phyloP scores from a whole-genome alignment of 2,797 vertebrate genomes.

The Lophius americanus region DNA sequence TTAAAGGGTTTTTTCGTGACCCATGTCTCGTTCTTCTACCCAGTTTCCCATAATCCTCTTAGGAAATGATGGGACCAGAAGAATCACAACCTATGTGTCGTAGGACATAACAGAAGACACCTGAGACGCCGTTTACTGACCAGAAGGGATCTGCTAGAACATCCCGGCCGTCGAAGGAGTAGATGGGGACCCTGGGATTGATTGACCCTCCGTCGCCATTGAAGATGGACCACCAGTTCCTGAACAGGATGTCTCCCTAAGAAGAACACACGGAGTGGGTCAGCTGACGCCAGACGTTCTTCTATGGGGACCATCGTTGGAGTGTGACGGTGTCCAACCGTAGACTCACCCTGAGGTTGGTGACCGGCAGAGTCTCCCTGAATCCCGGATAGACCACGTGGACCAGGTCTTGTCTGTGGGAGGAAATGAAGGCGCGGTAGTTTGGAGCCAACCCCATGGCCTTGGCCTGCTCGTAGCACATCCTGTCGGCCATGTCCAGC shows the following conservation, averaged over 20 bases:
- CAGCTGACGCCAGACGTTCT: neutral
- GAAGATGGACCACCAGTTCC: slow-evolving; percentile 91
- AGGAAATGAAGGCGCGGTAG: slow-evolving; percentile 92
- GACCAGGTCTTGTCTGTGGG: slow-evolving; percentile 81
- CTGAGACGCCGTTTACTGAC: slow-evolving; percentile 75
- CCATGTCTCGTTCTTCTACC: too few species aligned
- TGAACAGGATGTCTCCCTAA: slow-evolving; percentile 92
- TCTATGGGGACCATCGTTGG: neutral
- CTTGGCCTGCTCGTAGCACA: slow-evolving; percentile 93
- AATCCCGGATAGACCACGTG: slow-evolving; percentile 72
- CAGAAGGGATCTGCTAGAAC: slow-evolving; percentile 91
- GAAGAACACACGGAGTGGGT: neutral
- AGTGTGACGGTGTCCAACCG: neutral
- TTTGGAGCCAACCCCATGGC: slow-evolving; percentile 88
- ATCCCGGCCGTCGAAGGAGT: slow-evolving; percentile 94
- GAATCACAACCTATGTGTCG: too few species aligned
- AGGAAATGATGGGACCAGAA: too few species aligned
- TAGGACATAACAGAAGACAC: too few species aligned
- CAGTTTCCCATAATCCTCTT: too few species aligned
- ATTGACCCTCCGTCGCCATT: slow-evolving; percentile 82
- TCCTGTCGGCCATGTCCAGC: slow-evolving; percentile 82
- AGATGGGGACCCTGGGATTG: slow-evolving; percentile 87
- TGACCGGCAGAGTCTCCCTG: slow-evolving; percentile 76
- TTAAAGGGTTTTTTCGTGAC: too few species aligned
- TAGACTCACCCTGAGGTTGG: slow-evolving; percentile 90